Conservation (phyloP, 92 coral and sea anemone genomes). For the Galaxea fascicularis region DNA sequence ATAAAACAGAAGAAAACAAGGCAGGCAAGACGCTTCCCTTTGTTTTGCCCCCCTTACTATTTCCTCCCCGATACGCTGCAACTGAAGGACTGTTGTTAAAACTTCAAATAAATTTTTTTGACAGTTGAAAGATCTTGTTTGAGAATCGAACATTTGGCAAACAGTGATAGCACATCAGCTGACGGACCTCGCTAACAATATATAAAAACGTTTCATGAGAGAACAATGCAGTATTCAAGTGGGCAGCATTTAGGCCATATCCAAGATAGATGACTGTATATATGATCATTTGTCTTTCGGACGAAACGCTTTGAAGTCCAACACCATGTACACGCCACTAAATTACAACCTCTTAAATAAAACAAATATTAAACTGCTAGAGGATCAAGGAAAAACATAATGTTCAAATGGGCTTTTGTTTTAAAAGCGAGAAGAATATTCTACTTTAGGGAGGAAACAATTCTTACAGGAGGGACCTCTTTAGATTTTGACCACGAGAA, state of each 20-base stretch:
- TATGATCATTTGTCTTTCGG: slow-evolving; percentile 6
- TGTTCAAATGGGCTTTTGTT: slow-evolving; percentile 18
- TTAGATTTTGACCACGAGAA: slow-evolving; percentile 11
- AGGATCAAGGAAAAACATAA: background rate
- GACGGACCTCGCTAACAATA: slow-evolving; percentile 16
- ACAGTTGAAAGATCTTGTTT: slow-evolving; percentile 18
- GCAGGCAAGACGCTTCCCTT: background rate
- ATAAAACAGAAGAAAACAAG: background rate
- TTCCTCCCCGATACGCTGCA: background rate
- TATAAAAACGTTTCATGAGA: slow-evolving; percentile 42
- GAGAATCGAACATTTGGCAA: slow-evolving; percentile 50
- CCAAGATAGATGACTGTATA: background rate
- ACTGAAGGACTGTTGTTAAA: background rate
- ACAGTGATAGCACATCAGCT: slow-evolving; percentile 19
- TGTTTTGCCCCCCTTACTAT: background rate
- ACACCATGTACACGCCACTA: background rate
- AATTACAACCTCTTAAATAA: slow-evolving; percentile 3
- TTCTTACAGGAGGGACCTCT: slow-evolving; percentile 21
- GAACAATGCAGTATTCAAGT: slow-evolving; percentile 24
- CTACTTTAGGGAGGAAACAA: background rate
- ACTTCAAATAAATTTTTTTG: background rate
- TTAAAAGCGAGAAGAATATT: background rate
- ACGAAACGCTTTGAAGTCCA: background rate
- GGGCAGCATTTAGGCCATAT: background rate
- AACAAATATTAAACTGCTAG: background rate